phyloP scores from a whole-genome alignment of 2,888 invertebrate species.

The Hydriomena furcata region DNA sequence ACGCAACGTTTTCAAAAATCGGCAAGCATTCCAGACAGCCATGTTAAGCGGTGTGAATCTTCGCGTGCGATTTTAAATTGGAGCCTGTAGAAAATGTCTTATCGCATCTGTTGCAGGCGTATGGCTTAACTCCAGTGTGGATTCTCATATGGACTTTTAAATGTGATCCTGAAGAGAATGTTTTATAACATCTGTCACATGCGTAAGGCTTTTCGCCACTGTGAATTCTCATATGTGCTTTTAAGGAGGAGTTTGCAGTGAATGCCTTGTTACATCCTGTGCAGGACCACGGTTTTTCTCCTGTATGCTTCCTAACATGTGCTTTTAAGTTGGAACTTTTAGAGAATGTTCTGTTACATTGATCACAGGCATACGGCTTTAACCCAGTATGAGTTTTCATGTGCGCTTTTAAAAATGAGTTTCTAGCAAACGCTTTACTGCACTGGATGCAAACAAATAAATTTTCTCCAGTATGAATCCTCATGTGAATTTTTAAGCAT shows the following conservation, averaged over 20 bases:
- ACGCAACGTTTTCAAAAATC: no score
- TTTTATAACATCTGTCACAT: conserved; percentile 11
- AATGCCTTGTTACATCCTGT: conserved; percentile 6
- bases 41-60: neutral
- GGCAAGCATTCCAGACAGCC: no score
- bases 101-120: conserved; percentile 4
- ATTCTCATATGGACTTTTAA: conserved; percentile 8
- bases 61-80: conserved; percentile 10
- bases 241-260: conserved; percentile 5
- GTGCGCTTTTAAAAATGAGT: conserved; percentile 9
- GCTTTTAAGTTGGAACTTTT: conserved; percentile 2
- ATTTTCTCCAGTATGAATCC: conserved; percentile 12
- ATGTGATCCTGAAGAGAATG: conserved; percentile 8
- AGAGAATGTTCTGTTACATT: conserved; percentile 7
- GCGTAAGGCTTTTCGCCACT: conserved; percentile 11
- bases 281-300: conserved; percentile 12
- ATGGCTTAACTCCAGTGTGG: conserved; percentile 6
- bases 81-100: conserved; percentile 9
- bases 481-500: conserved; percentile 8
- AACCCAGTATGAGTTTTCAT: conserved; percentile 4
- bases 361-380: conserved; percentile 12
- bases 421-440: conserved; percentile 7
- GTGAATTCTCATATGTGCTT: conserved; percentile 10
- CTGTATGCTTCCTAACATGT: conserved; percentile 8
- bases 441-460: conserved; percentile 7